These are phyloP conservation scores for Drosophila chauvacae DNA, from an alignment of 1,140 invertebrate genomes.

Conservation along the genomic window DNA sequence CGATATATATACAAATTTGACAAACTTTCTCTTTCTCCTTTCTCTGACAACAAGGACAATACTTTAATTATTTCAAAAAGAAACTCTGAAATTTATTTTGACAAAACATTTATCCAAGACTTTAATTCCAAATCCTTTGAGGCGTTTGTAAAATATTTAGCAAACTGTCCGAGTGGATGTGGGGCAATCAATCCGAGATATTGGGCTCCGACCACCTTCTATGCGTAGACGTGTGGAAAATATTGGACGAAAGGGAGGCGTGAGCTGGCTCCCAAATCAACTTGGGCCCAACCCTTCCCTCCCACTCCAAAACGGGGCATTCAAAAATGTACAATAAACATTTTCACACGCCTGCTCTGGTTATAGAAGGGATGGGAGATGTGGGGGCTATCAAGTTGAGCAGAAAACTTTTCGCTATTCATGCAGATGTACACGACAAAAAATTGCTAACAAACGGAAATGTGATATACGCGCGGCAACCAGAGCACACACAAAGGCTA, in stretches of 20 bases:
- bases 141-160: conserved; percentile 9
- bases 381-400: conserved; percentile 74
- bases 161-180: neutral
- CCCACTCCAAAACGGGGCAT: conserved; percentile 12
- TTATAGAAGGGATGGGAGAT: neutral
- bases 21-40: neutral
- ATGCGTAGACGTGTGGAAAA: conserved; percentile 78
- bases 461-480: conserved; percentile 77
- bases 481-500: conserved; percentile 71
- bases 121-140: conserved; percentile 1
- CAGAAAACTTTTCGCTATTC: conserved; percentile 78
- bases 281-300: conserved; percentile 30
- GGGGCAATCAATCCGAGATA: conserved; percentile 50
- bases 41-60: neutral
- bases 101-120: neutral
- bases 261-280: conserved; percentile 73
- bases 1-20: neutral
- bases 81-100: too few species aligned
- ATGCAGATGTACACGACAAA: conserved; percentile 64
- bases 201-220: conserved; percentile 57
- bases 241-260: conserved; percentile 66
- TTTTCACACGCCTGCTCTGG: conserved; percentile 56
- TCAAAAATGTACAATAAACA: conserved; percentile 64
- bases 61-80: neutral
- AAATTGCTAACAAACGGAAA: conserved; percentile 81